Evolutionary conservation across 2,113 vertebrate genomes (phyloP).

Genomic region (Burhinus bistriatus): DNA sequence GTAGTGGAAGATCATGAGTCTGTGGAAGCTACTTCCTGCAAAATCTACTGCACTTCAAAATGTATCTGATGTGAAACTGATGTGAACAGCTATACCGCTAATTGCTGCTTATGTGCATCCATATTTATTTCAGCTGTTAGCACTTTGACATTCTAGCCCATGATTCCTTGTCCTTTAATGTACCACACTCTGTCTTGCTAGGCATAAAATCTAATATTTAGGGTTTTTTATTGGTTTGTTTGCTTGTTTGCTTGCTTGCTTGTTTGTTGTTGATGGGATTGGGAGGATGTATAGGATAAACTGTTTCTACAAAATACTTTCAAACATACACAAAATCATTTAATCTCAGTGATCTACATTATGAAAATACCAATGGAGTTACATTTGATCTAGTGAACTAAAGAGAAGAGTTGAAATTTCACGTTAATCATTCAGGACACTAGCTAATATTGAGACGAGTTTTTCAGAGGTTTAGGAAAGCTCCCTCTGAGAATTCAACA

Average conservation of each 20-base stretch:
- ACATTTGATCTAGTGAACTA: not conserved
- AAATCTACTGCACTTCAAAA: not conserved
- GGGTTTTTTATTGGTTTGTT: not conserved
- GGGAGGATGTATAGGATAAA: not conserved
- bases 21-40: not conserved
- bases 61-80: not conserved
- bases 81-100: not conserved
- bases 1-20: not conserved
- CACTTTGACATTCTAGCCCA: not conserved
- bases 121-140: not conserved
- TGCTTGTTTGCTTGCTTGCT: not conserved
- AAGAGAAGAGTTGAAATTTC: not conserved
- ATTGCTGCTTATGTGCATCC: not conserved
- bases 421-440: conserved; percentile 24
- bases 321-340: not conserved
- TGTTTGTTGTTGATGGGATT: not conserved
- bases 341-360: not conserved
- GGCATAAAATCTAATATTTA: not conserved
- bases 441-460: not conserved
- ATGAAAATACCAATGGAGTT: not conserved
- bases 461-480: conserved; percentile 1
- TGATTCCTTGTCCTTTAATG: not conserved
- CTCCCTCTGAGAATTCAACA: not conserved
- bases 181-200: not conserved
- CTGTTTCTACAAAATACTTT: not conserved